Base-by-base conservation (phyloP, 2,113 vertebrate genomes). In the Sisor rabdophorus region DNA sequence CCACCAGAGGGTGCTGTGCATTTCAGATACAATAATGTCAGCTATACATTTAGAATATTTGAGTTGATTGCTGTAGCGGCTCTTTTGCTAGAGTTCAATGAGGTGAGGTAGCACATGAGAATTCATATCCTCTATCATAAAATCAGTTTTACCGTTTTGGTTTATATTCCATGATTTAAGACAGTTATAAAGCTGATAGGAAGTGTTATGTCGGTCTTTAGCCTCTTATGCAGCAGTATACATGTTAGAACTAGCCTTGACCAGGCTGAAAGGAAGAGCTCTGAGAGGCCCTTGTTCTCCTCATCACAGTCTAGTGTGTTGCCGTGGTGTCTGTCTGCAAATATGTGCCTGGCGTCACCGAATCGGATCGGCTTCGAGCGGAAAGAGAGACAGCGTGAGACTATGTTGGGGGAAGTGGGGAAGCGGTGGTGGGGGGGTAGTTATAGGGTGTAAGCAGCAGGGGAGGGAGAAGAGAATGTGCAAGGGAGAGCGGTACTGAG, bases 261-360 rank as follows among this genome's bases (percentile, higher is more conserved):
- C 71, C 70, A 52, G 69, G 64, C 56, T 82, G 76, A 77, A 73
- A 79, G 69, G 60, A 73, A 63, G 67, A 73, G 50, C 71, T 84
- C 77, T 79, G 73, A 81, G 77, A 76, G 75, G 64, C 80, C 77
- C 78, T 84, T 84, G 79, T 81, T 81, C 80, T 72, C 77, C 73
- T 77, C 70, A 75, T 69, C 65, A 74, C 80, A 71, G 82, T 77
- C 71, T 67, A 71, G 71, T 28, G 80, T 75, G 82, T 75, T 81
- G 74, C 77, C 71, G 74, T 77, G 79, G 76, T 47, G 65, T 84
- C 82, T 81, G 82, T 77, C 26, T 71, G 80, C 78, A 84, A 81
- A 84, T 81, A 84, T 55, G 74, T 74, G 74, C 77, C 82, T 36
- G 82, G 71, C 82, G 78, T 84, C 75, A 81, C 78, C 70, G 71